These are phyloP conservation scores for Hydrophis major DNA, from an alignment of 2,797 vertebrate genomes.

Conservation along the genomic window DNA sequence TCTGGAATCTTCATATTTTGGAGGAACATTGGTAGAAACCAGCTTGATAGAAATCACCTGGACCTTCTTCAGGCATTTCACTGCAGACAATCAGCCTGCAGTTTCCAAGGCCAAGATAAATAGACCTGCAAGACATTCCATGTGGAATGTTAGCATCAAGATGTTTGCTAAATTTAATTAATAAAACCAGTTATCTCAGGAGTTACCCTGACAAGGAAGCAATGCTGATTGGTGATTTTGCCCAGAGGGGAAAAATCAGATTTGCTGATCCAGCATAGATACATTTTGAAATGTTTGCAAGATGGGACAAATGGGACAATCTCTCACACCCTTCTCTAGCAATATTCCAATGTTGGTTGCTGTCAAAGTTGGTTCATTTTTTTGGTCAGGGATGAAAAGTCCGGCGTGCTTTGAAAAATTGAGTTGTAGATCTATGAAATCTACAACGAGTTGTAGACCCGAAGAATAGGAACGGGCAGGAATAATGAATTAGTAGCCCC, in stretches of 20 bases:
- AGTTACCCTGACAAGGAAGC: neutral
- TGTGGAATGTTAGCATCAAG: neutral
- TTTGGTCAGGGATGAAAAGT: neutral
- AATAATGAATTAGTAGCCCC: neutral
- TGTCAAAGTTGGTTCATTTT: neutral
- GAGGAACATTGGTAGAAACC: neutral
- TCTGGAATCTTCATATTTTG: neutral
- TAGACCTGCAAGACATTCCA: neutral
- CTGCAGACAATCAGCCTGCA: neutral
- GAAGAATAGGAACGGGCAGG: no score
- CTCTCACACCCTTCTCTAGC: no score
- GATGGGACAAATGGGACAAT: neutral
- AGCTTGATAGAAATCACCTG: neutral
- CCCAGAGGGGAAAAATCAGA: neutral
- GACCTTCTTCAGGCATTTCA: neutral
- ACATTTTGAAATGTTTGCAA: neutral
- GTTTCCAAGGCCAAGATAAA: neutral
- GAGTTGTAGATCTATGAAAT: neutral
- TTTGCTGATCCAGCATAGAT: neutral
- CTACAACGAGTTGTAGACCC: neutral
- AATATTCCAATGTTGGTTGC: neutral
- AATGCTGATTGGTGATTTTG: neutral
- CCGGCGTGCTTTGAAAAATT: neutral
- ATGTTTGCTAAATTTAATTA: neutral
- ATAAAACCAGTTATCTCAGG: neutral